A percentile compares a stretch with the other conserved stretches of the same genome.
phyloP scores from a whole-genome alignment of 2,113 vertebrate species.

The Alethe castanea region DNA sequence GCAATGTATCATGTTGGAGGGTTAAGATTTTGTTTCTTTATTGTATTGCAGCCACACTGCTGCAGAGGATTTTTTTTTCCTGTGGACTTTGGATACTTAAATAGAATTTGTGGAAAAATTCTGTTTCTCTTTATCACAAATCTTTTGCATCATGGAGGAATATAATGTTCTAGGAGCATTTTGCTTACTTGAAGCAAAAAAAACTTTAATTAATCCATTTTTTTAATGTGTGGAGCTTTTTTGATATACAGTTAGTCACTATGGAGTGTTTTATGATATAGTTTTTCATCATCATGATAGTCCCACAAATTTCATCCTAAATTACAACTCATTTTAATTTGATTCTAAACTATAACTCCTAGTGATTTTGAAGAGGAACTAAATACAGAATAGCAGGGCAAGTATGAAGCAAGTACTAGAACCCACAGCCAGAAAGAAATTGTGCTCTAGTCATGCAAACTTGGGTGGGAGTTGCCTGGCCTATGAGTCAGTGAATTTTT shows the following conservation, averaged over 20 bases:
- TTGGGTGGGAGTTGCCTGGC: neutral
- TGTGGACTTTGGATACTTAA: neutral
- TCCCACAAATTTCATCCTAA: neutral
- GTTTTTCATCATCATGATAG: fast-evolving
- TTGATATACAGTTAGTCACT: neutral
- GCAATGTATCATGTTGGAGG: neutral
- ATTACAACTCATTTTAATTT: neutral
- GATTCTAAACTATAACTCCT: neutral
- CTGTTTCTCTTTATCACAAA: neutral
- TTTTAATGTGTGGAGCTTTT: neutral
- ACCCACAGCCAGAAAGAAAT: neutral
- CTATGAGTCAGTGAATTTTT: neutral
- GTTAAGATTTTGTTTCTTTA: neutral
- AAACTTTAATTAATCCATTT: neutral
- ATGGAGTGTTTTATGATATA: neutral
- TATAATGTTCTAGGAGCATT: neutral
- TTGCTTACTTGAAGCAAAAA: neutral
- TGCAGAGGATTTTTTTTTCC: neutral
- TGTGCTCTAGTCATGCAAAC: neutral
- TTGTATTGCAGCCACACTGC: neutral
- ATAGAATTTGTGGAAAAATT: neutral
- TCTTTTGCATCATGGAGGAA: neutral
- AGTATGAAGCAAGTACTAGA: neutral
- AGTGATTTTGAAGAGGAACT: neutral
- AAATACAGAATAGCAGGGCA: neutral